Evolutionary conservation across 2,888 invertebrate genomes (phyloP).

Genomic region (Calameuta filiformis): DNA sequence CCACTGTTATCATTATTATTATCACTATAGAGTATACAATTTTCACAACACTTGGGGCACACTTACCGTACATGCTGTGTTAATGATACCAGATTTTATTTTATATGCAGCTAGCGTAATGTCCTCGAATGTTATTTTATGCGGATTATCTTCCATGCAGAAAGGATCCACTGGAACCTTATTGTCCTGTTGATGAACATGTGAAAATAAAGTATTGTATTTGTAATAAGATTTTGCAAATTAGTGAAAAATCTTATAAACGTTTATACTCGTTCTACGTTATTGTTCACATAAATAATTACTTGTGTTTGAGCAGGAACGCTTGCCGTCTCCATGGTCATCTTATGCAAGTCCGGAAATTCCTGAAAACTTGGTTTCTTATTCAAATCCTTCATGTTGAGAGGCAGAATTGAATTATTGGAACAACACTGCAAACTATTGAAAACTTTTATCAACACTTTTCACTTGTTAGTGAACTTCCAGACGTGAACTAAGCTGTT

Average conservation of each 20-base stretch:
- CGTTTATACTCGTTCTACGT: background rate
- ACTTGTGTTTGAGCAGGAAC: background rate
- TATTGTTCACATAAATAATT: background rate
- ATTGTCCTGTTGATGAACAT: background rate
- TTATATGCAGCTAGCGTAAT: conserved; percentile 90
- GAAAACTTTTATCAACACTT: background rate
- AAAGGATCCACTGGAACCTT: conserved; percentile 61
- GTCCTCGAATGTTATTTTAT: conserved; percentile 83
- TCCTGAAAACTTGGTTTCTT: conserved; percentile 10
- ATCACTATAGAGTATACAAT: background rate
- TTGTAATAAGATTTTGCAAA: background rate
- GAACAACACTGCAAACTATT: background rate
- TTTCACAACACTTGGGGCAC: background rate
- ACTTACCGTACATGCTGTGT: conserved; percentile 88
- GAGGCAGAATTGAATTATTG: background rate
- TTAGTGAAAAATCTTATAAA: background rate
- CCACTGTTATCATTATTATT: conserved; percentile 5
- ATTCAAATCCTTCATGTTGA: conserved; percentile 16
- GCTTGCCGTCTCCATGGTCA: conserved; percentile 13
- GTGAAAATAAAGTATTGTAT: background rate
- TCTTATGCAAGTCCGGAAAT: conserved; percentile 13
- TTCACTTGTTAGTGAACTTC: background rate
- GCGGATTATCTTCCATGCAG: conserved; percentile 78
- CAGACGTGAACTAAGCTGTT: background rate
- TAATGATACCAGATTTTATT: conserved; percentile 84